Conservation (phyloP, 2,113 vertebrate genomes). For the Galemys pyrenaicus region DNA sequence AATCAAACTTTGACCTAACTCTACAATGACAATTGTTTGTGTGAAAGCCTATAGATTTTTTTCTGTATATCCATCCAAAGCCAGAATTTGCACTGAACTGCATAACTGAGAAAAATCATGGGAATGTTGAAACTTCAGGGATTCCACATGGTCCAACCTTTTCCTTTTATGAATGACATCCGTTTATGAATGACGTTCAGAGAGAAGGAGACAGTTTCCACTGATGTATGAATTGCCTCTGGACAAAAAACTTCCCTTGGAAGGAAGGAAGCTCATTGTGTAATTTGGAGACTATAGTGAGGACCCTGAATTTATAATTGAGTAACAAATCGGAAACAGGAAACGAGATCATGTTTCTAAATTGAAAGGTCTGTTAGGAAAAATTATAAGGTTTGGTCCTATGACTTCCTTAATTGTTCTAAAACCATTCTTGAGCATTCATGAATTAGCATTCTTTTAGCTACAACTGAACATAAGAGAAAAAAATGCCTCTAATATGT, state of each 20-base stretch:
- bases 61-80: not conserved
- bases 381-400: not conserved
- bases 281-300: not conserved
- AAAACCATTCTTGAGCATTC: not conserved
- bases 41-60: not conserved
- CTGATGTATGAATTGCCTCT: not conserved
- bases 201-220: not conserved
- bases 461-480: slow-evolving; percentile 48
- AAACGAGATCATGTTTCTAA: slow-evolving; percentile 9
- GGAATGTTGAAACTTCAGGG: not conserved
- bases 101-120: not conserved
- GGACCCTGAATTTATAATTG: not conserved
- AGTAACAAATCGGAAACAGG: not conserved
- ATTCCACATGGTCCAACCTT: not conserved
- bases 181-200: not conserved
- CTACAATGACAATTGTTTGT: not conserved
- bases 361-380: slow-evolving; percentile 9
- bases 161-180: not conserved
- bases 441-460: slow-evolving; percentile 50
- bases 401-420: not conserved
- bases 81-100: not conserved
- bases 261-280: not conserved
- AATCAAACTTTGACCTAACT: not conserved
- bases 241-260: not conserved
- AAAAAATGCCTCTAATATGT: not conserved